Percentiles rank a stretch among this genome's conserved stretches.
phyloP scores from a whole-genome alignment of 2,888 invertebrate species.

The Sphaeridia pumilis region DNA sequence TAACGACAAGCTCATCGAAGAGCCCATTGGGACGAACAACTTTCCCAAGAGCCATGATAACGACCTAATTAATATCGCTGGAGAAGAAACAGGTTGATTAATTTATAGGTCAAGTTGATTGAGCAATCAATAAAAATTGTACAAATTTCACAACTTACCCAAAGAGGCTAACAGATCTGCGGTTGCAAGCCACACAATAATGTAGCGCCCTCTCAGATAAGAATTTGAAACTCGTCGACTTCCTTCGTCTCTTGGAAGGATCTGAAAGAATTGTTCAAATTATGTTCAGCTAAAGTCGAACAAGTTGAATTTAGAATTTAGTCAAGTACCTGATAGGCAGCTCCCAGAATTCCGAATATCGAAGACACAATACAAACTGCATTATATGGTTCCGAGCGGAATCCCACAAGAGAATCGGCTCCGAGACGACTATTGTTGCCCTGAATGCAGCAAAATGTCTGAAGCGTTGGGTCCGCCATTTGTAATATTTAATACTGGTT shows the following conservation, averaged over 20 bases:
- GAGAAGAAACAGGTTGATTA: not conserved
- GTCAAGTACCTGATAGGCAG: constrained; percentile 66
- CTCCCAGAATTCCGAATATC: constrained; percentile 59
- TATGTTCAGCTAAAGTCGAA: no score
- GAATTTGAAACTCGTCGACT: constrained; percentile 49
- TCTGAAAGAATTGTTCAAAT: constrained; percentile 45
- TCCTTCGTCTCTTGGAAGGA: constrained; percentile 51
- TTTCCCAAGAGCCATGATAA: constrained; percentile 57
- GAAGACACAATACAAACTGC: constrained; percentile 61
- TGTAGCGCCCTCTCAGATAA: constrained; percentile 54
- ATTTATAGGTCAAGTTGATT: not conserved
- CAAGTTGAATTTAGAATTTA: no score
- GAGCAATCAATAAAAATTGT: no score
- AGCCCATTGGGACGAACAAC: constrained; percentile 48
- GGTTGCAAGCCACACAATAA: constrained; percentile 65
- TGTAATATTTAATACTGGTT: no score
- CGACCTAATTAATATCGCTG: constrained; percentile 59
- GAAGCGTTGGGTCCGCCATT: constrained; percentile 74
- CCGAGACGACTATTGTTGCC: constrained; percentile 53
- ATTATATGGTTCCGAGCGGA: constrained; percentile 63
- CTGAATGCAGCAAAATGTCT: constrained; percentile 68
- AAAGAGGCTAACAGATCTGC: constrained; percentile 66
- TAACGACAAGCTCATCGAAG: constrained; percentile 50
- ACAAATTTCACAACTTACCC: no score
- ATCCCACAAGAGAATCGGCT: constrained; percentile 55